These are phyloP conservation scores for Danionella cerebrum DNA, from an alignment of 2,113 vertebrate species.

Conservation along the genomic window DNA sequence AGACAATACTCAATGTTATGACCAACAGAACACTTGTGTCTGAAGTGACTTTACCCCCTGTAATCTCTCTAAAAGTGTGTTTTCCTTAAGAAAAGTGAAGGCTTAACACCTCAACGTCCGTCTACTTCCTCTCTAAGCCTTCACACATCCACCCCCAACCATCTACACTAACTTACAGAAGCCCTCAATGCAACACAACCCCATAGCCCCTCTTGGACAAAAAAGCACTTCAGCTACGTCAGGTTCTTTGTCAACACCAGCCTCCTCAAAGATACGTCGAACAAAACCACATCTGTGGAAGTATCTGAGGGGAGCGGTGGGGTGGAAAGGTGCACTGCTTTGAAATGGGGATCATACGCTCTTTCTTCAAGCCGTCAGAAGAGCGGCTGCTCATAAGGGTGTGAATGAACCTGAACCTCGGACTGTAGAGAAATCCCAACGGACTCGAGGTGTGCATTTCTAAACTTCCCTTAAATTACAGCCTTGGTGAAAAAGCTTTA, in stretches of 20 bases:
- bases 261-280: conserved; percentile 1
- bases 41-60: not conserved
- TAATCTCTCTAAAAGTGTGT: conserved; percentile 1
- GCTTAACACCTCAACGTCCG: conserved; percentile 1
- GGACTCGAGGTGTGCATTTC: not conserved
- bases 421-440: not conserved
- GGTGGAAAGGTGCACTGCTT: conserved; percentile 2
- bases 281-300: conserved; percentile 33
- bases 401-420: not conserved
- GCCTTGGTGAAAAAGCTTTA: not conserved
- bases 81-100: not conserved
- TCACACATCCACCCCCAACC: not conserved
- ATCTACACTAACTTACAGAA: conserved; percentile 8
- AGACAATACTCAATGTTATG: not conserved
- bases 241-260: conserved; percentile 6
- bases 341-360: conserved; percentile 5
- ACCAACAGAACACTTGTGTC: not conserved
- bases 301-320: not conserved
- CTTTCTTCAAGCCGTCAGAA: not conserved
- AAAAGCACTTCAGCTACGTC: conserved; percentile 21
- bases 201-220: conserved; percentile 6
- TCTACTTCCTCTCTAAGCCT: conserved; percentile 41
- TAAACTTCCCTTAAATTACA: not conserved
- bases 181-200: not conserved
- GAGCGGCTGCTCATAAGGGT: not conserved